Evolutionary conservation across 2,888 invertebrate genomes (phyloP), one percentile per base, ranked within the genome.

Genomic region (Antheraea assamensis): DNA sequence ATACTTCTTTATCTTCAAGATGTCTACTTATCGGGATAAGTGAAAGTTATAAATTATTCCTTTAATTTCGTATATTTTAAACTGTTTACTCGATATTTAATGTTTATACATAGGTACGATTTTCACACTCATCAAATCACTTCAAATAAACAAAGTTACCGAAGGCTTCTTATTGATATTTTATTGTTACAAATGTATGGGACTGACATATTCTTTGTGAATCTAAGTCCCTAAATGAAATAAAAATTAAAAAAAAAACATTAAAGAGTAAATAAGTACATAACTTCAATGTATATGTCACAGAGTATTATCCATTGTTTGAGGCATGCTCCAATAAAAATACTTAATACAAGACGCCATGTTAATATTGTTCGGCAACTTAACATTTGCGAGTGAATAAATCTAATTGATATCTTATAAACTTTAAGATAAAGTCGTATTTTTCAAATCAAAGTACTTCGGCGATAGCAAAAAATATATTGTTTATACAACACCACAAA

Each of bases 311-410:
- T 30, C 71, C 71, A 71, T 71, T 71, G 71, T 71, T 71, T 71
- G 49, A 71, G 31, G 71, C 71, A 83, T 81, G 83, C 82, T 83
- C 85, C 83, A 86, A 86, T 85, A 85, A 85, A 86, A 85, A 85
- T 85, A 83, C 84, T 35, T 66, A 66, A 24, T 66, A 73, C 71
- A 58, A 71, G 70, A 55, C 81, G 86, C 86, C 86, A 86, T 86
- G 83, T 85, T 83, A 82, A 83, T 83, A 85, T 82, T 76, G 85
- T 76, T 76, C 81, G 79, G 82, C 66, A 66, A 31, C 30, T 8
- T 21, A 21, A 66, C 66, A 66, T 66, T 66, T 66, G 31, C 19
- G 31, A 19, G 31, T 21, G 7, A 21, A 66, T 66, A 66, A 31
- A 66, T 66, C 66, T 35, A 66, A 66, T 66, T 66, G 17, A 35